A percentile compares a stretch with the other conserved stretches of the same genome.
Conservation (phyloP, 2,113 vertebrate species). For the Cariama cristata region DNA sequence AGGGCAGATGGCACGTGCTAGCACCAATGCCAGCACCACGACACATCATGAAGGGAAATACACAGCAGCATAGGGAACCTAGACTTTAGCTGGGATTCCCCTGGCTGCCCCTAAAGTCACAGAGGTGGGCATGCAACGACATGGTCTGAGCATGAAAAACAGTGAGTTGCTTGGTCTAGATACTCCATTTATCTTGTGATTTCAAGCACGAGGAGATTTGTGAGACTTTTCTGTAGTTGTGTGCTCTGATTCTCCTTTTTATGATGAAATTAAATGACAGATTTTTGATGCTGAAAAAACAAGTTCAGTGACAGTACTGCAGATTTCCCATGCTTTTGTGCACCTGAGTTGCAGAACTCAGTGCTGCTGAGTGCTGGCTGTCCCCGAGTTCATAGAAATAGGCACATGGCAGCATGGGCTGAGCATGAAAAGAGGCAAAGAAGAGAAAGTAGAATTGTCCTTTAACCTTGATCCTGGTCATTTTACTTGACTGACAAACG, state of each 20-base stretch:
- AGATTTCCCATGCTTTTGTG: neutral
- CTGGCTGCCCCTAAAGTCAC: neutral
- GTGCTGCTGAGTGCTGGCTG: neutral
- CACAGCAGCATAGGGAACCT: neutral
- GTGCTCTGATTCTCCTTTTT: neutral
- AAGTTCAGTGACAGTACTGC: fast-evolving
- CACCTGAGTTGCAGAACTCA: neutral
- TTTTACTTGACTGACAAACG: neutral
- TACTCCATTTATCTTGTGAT: neutral
- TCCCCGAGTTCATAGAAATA: fast-evolving
- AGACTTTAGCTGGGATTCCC: neutral
- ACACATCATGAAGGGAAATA: neutral
- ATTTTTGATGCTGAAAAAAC: neutral
- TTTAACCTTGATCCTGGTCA: neutral
- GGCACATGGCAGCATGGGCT: neutral
- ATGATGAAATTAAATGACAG: neutral
- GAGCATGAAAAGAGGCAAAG: neutral
- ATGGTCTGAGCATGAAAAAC: neutral
- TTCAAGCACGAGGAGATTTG: neutral
- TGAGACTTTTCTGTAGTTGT: neutral
- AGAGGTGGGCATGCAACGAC: fast-evolving
- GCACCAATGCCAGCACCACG: neutral
- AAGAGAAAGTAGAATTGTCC: neutral
- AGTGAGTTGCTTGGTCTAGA: neutral
- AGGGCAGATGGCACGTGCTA: neutral